Evolutionary conservation across 2,113 vertebrate species (phyloP).

Genomic region (Xiphorhynchus elegans): DNA sequence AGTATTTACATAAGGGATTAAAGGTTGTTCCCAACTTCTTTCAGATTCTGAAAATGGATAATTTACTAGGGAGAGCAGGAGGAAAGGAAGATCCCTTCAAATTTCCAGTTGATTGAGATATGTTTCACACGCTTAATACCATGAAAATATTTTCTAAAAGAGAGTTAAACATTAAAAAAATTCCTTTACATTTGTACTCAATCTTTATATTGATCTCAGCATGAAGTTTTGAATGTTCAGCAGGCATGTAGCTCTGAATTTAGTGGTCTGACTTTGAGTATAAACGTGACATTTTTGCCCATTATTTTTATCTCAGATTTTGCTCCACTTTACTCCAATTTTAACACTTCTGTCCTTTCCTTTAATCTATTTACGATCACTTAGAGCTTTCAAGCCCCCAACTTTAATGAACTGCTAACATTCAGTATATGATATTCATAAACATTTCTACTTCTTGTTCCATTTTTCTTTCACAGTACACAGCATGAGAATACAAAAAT

Average conservation of each 20-base stretch:
- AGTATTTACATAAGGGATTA: not conserved
- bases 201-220: not conserved
- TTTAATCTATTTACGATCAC: not conserved
- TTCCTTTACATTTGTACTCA: not conserved
- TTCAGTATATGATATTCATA: not conserved
- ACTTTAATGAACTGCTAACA: slow-evolving; percentile 1
- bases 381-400: not conserved
- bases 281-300: not conserved
- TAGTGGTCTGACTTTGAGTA: not conserved
- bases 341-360: not conserved
- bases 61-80: not conserved
- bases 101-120: not conserved
- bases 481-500: not conserved
- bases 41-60: not conserved
- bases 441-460: slow-evolving; percentile 28
- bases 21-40: not conserved
- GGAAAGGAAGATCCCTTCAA: not conserved
- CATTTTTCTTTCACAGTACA: not conserved
- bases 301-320: not conserved
- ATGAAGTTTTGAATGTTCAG: not conserved
- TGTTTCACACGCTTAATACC: not conserved
- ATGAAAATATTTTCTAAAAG: not conserved
- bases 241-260: not conserved
- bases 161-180: not conserved
- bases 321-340: not conserved